Evolutionary conservation across 2,797 vertebrate genomes (phyloP).

Genomic region (Chelidonichthys spinosus): DNA sequence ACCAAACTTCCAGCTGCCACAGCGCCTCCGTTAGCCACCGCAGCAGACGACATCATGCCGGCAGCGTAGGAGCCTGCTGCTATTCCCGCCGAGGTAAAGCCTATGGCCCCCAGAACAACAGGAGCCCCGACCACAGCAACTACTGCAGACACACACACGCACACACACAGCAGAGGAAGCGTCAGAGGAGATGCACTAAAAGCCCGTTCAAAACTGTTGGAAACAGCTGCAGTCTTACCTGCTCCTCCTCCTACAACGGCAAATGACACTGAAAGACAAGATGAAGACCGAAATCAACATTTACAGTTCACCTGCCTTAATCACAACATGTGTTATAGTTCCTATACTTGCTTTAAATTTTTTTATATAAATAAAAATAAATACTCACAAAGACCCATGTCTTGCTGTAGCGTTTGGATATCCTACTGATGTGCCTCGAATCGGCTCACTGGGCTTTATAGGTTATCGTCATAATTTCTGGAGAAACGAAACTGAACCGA

Average conservation of each 20-base stretch:
- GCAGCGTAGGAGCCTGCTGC: constrained; percentile 59
- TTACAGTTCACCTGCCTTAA: background rate
- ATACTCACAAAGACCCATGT: background rate
- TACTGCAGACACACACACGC: constrained; percentile 11
- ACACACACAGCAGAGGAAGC: background rate
- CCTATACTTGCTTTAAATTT: background rate
- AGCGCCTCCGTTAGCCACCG: constrained; percentile 62
- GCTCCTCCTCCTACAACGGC: background rate
- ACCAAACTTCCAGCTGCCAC: constrained; percentile 58
- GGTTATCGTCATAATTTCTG: background rate
- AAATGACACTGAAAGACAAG: constrained; percentile 11
- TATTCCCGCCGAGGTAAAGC: constrained; percentile 69
- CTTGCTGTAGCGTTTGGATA: background rate
- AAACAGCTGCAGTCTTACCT: constrained; percentile 5
- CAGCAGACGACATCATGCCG: constrained; percentile 66
- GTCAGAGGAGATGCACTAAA: too few species aligned
- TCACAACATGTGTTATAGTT: background rate
- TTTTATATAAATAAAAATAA: too few species aligned
- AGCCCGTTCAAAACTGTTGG: too few species aligned
- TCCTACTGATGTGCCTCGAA: background rate
- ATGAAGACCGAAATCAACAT: background rate
- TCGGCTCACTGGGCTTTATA: background rate
- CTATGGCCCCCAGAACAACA: constrained; percentile 5
- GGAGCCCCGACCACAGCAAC: constrained; percentile 37
- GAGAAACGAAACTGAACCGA: background rate